Percentiles rank a stretch among this genome's conserved stretches.
These are phyloP conservation scores for Melanotus villosus DNA, from an alignment of 2,888 invertebrate genomes.

Conservation along the genomic window DNA sequence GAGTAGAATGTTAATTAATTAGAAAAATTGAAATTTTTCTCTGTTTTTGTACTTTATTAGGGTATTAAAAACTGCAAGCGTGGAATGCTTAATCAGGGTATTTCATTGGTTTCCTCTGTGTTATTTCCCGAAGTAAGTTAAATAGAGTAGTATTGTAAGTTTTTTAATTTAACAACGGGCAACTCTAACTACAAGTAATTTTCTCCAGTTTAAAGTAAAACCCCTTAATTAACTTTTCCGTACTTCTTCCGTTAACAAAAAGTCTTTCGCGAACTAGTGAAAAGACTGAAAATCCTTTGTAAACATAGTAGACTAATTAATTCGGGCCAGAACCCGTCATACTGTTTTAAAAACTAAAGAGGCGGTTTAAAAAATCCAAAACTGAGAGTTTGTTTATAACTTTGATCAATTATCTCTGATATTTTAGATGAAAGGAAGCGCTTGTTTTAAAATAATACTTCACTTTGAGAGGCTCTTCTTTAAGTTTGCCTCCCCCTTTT, in stretches of 20 bases:
- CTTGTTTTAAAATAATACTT: neutral
- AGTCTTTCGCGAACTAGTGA: constrained; percentile 15
- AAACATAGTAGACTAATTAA: constrained; percentile 35
- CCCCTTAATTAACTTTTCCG: constrained; percentile 25
- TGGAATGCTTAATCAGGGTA: no score
- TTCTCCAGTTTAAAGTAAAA: neutral
- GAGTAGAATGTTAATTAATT: no score
- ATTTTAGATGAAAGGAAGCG: constrained; percentile 5
- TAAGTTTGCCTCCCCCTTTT: neutral
- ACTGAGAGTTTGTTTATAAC: constrained; percentile 24
- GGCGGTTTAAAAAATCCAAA: no score
- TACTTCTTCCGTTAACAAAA: constrained; percentile 21
- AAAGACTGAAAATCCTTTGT: constrained; percentile 29
- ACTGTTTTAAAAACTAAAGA: neutral
- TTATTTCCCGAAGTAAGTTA: neutral
- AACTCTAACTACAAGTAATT: neutral
- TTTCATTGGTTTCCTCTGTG: no score
- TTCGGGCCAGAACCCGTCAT: constrained; percentile 27
- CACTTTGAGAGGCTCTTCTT: neutral
- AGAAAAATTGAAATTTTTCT: no score
- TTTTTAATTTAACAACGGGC: constrained; percentile 10
- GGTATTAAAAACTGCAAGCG: no score
- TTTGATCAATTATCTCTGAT: constrained; percentile 29
- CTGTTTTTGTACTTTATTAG: no score
- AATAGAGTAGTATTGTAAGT: neutral